These are phyloP conservation scores for Podabrus alpinus DNA, from an alignment of 2,888 invertebrate genomes.

Conservation along the genomic window DNA sequence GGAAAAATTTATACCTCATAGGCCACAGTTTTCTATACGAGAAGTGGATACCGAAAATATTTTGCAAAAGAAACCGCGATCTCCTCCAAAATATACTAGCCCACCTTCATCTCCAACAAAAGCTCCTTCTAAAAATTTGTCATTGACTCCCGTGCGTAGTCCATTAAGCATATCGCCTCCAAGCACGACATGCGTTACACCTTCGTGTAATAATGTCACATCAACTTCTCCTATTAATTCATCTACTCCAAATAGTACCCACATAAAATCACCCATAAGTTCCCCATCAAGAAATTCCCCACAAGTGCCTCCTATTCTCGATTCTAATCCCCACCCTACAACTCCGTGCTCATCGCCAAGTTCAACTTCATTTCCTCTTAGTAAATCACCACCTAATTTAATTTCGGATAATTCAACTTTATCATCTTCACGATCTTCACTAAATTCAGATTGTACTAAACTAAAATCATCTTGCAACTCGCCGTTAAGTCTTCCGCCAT, in stretches of 20 bases:
- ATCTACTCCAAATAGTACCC: background rate
- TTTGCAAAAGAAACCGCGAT: slow-evolving; percentile 35
- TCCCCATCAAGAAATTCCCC: slow-evolving; percentile 21
- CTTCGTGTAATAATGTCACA: slow-evolving; percentile 1
- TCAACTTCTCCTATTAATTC: background rate
- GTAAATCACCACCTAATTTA: slow-evolving; percentile 7
- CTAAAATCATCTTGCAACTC: background rate
- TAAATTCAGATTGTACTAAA: slow-evolving; percentile 6
- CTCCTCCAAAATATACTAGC: slow-evolving; percentile 44
- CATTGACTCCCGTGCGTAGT: slow-evolving; percentile 47
- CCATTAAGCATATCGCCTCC: slow-evolving; percentile 43
- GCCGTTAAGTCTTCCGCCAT: slow-evolving; percentile 35
- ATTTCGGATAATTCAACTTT: background rate
- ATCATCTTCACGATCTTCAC: background rate
- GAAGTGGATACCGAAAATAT: slow-evolving; percentile 37
- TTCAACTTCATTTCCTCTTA: slow-evolving; percentile 4
- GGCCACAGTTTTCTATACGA: slow-evolving; percentile 46
- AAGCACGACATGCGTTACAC: slow-evolving; percentile 22
- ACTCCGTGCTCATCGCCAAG: slow-evolving; percentile 16
- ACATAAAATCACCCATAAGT: slow-evolving; percentile 25
- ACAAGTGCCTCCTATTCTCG: slow-evolving; percentile 15
- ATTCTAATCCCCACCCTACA: background rate
- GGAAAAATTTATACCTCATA: slow-evolving; percentile 54
- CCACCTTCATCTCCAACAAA: slow-evolving; percentile 47
- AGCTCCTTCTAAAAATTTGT: slow-evolving; percentile 46